Conservation (phyloP, 2,113 vertebrate genomes). For the Scartelaos histophorus region DNA sequence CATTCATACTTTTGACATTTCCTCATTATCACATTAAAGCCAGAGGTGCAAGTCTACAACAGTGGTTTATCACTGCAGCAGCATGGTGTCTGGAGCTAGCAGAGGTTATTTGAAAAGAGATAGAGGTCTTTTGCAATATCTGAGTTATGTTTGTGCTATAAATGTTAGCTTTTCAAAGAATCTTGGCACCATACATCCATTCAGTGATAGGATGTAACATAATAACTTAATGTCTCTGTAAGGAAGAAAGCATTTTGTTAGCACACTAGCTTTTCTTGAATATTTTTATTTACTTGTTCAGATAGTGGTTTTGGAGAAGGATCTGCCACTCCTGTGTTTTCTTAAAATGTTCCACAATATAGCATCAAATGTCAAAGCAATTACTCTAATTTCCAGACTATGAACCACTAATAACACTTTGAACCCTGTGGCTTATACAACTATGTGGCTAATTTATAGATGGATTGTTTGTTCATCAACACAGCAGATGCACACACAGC, state of each 20-base stretch:
- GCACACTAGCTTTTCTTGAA: neutral
- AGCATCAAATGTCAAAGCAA: no score
- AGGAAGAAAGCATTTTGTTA: neutral
- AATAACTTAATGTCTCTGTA: neutral
- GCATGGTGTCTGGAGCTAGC: neutral
- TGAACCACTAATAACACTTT: no score
- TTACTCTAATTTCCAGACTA: no score
- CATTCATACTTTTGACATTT: neutral
- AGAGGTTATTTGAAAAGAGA: constrained; percentile 15
- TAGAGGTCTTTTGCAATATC: constrained; percentile 1
- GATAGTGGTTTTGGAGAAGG: no score
- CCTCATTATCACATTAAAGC: neutral
- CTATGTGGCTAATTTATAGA: no score
- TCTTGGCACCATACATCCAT: neutral
- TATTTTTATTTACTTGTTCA: neutral
- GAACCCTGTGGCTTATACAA: no score
- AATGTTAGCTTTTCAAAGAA: neutral
- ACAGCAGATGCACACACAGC: no score
- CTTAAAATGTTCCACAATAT: no score
- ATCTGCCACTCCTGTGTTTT: no score
- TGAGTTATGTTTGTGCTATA: neutral
- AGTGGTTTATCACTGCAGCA: constrained; percentile 16
- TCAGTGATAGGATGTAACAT: neutral
- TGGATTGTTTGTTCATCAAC: no score
- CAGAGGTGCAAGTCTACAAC: constrained; percentile 4